A percentile compares a stretch with the other conserved stretches of the same genome.
phyloP scores from a whole-genome alignment of 2,797 vertebrate species.

The Mionectes olivaceus region DNA sequence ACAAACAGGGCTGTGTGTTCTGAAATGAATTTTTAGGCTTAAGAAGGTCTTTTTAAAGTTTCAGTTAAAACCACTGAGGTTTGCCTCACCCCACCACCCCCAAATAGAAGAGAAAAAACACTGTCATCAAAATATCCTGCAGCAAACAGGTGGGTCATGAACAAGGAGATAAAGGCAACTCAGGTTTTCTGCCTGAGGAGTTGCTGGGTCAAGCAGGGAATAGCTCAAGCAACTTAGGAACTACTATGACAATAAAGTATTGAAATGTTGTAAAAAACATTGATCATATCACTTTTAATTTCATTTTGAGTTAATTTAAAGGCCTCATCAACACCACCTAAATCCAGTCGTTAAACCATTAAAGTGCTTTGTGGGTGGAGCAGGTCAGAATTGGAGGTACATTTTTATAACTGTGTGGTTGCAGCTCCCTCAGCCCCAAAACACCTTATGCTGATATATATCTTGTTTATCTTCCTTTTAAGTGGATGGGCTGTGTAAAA shows the following conservation, averaged over 20 bases:
- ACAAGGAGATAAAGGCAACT: not conserved
- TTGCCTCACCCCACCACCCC: not conserved
- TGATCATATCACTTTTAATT: not conserved
- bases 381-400: not conserved
- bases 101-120: not conserved
- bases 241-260: not conserved
- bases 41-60: not conserved
- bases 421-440: not conserved
- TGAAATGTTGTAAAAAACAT: not conserved
- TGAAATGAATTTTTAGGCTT: not conserved
- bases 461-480: not conserved
- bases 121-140: not conserved
- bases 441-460: not conserved
- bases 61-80: not conserved
- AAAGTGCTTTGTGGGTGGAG: not conserved
- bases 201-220: not conserved
- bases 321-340: not conserved
- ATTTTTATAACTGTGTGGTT: not conserved
- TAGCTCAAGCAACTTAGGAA: not conserved
- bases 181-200: not conserved
- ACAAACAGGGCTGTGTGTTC: accelerated
- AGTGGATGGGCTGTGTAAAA: not conserved
- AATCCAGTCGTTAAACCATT: not conserved
- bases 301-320: not conserved
- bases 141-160: not conserved